Conservation (phyloP, 2,797 vertebrate genomes). For the Myotis daubentonii region DNA sequence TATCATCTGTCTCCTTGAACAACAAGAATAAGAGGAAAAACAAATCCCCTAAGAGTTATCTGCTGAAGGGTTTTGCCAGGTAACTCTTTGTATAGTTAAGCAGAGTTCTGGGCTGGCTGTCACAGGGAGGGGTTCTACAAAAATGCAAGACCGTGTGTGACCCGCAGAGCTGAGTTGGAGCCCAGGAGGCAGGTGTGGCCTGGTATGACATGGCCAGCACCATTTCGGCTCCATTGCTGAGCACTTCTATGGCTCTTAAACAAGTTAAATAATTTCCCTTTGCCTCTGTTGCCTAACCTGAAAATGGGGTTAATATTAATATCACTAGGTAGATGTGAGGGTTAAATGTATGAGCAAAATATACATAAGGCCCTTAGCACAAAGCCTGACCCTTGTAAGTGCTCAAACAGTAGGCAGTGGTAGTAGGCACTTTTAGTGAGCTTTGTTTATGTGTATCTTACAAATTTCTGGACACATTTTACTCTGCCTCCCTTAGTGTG, state of each 20-base stretch:
- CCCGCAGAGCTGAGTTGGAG: too few species aligned
- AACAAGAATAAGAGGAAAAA: slow-evolving; percentile 79
- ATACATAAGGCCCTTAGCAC: neutral
- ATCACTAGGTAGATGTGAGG: neutral
- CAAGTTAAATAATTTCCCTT: neutral
- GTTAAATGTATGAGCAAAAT: neutral
- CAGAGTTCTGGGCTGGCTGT: neutral
- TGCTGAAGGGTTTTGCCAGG: slow-evolving; percentile 58
- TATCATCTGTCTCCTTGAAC: slow-evolving; percentile 82
- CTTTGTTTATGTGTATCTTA: neutral
- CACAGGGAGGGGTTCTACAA: neutral
- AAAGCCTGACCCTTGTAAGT: neutral
- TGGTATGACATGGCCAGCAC: accelerated
- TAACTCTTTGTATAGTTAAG: neutral
- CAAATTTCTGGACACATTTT: neutral
- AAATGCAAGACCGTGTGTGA: neutral
- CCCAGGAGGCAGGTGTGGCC: neutral
- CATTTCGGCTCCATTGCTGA: neutral
- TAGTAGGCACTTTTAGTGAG: neutral
- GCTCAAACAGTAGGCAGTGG: neutral
- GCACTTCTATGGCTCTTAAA: neutral
- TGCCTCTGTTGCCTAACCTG: neutral
- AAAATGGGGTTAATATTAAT: neutral
- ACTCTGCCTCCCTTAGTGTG: neutral
- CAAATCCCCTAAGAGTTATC: slow-evolving; percentile 75